A percentile compares a stretch with the other conserved stretches of the same genome.
These are phyloP conservation scores for Sylvicapra grimmia DNA, from an alignment of 2,113 vertebrate species.

Conservation along the genomic window DNA sequence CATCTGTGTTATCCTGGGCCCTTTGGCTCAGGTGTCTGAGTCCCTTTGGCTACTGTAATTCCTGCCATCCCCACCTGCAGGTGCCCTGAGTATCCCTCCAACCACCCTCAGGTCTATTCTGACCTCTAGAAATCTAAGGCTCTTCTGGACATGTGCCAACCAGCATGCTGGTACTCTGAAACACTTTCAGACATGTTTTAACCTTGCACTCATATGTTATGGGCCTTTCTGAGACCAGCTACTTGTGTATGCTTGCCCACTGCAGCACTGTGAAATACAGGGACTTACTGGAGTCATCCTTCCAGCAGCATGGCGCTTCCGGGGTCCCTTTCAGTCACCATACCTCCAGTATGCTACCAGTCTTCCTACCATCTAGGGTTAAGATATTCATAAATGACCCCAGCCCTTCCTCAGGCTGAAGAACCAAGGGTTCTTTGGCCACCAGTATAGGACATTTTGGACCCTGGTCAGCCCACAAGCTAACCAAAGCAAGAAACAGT, in stretches of 20 bases:
- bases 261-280: neutral
- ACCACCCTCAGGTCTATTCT: neutral
- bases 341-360: neutral
- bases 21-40: neutral
- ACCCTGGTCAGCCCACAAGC: neutral
- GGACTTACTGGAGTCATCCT: neutral
- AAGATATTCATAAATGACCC: neutral
- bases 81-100: neutral
- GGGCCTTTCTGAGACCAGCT: neutral
- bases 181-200: neutral
- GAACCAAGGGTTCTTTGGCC: neutral
- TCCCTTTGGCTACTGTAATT: neutral
- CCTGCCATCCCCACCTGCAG: neutral
- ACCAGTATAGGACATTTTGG: neutral
- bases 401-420: neutral
- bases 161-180: neutral
- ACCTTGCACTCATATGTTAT: neutral
- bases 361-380: neutral
- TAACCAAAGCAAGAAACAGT: neutral
- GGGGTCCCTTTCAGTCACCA: neutral
- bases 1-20: neutral
- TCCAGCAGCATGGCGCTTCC: neutral
- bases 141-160: neutral
- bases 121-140: neutral
- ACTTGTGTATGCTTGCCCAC: neutral